A percentile compares a stretch with the other conserved stretches of the same genome.
phyloP scores from a whole-genome alignment of 1,140 invertebrate genomes.

The Drosophila leontia region DNA sequence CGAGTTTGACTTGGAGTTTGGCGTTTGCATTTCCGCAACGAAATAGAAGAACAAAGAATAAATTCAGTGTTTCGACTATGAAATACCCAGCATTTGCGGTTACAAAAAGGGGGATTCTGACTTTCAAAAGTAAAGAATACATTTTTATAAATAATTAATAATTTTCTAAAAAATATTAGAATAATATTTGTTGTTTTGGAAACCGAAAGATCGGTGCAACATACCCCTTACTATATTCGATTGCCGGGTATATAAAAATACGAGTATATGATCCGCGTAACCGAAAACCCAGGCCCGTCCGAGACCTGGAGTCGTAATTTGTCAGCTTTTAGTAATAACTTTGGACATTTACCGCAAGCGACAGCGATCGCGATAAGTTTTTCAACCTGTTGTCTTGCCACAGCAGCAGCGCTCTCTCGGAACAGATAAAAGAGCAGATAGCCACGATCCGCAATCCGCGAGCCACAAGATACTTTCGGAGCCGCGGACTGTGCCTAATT shows the following conservation, averaged over 20 bases:
- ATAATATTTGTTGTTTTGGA: too few relatives aligned
- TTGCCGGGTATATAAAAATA: slow-evolving; percentile 2
- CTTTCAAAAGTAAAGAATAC: not conserved
- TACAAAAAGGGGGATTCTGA: not conserved
- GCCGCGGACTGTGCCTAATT: slow-evolving; percentile 59
- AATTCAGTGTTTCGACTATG: not conserved
- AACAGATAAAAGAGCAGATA: slow-evolving; percentile 63
- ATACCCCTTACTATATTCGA: not conserved
- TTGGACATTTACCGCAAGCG: slow-evolving; percentile 78
- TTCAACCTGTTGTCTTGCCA: slow-evolving; percentile 68
- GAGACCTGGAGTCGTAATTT: slow-evolving; percentile 65
- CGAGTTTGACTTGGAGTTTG: slow-evolving; percentile 23
- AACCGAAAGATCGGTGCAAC: too few relatives aligned
- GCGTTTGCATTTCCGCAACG: slow-evolving; percentile 64
- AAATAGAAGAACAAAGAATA: slow-evolving; percentile 7
- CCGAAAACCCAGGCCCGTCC: slow-evolving; percentile 31
- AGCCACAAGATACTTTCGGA: slow-evolving; percentile 63
- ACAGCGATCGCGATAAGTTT: slow-evolving; percentile 69
- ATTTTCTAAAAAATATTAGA: too few relatives aligned
- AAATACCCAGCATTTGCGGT: not conserved
- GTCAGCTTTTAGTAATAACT: slow-evolving; percentile 82
- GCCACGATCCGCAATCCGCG: slow-evolving; percentile 39
- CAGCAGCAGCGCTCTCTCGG: slow-evolving; percentile 30
- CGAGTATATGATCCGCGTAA: slow-evolving; percentile 40
- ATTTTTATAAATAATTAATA: too few relatives aligned